Base-by-base conservation (phyloP, 2,797 vertebrate genomes). In the Sebastes cheni region DNA sequence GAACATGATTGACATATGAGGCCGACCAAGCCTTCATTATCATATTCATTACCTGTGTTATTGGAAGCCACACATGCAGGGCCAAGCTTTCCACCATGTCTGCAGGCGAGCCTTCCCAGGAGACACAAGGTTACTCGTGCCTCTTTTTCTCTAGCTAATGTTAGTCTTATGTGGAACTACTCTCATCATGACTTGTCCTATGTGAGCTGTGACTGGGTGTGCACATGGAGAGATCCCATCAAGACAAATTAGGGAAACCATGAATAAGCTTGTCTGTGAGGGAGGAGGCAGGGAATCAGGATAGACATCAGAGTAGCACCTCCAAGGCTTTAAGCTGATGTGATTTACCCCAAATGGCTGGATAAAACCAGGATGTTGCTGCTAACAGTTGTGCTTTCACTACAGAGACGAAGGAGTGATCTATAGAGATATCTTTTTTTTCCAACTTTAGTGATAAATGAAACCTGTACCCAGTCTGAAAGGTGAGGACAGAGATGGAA, bases 41-140 rank as follows among this genome's bases (percentile, higher is more conserved):
- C 89, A 92, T 90, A 91, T 95, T 89, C 80, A 94, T 93, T 92
- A 93, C 84, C 74, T 86, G 77, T 83, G 79, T 86, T 87, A 93
- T 91, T 91, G 89, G 84, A 90, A 88, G 82, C n/a, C 75, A 72
- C 77, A 76, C 70, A 23, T 66, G 36, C 62, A 25, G 72, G 76
- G 66, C 62, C 69, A 73, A 80, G 83, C 73, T 78, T 58, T 68
- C 75, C 55, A 69, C 55, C 58, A 72, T 27, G 11, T 12, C 72
- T 23, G 55, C 67, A 76, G 71, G n/a, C 13, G 34, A 74, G 20
- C 18, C 27, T 34, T 78, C 88, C 80, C 78, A 50, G 69, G 79
- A 86, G 88, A 84, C 55, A 1, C 34, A 11, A 46, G 70, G 73
- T 52, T 75, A 58, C 66, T 46, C 2, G 8, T 52, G 46, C 72